Conservation (phyloP, 2,797 vertebrate species). For the Furcifer pardalis region DNA sequence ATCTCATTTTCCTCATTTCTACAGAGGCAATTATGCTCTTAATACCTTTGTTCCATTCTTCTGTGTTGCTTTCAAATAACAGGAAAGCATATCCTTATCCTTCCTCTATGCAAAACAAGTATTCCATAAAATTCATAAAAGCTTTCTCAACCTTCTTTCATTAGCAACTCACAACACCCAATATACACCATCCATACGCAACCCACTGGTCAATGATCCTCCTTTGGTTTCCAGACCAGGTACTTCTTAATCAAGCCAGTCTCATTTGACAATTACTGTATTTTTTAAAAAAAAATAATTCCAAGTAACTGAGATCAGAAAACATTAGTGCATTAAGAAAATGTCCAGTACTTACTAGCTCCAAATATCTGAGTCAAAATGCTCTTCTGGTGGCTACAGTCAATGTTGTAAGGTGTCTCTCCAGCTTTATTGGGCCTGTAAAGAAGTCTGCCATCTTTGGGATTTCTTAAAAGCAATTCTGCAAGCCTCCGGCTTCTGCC, state of each 20-base stretch:
- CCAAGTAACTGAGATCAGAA: no score
- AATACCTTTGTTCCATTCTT: not conserved
- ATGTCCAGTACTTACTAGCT: slow-evolving; percentile 79
- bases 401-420: slow-evolving; percentile 98
- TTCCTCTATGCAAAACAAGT: not conserved
- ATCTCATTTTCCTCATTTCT: not conserved
- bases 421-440: slow-evolving; percentile 97
- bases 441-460: slow-evolving; percentile 95
- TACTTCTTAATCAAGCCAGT: not conserved
- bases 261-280: not conserved
- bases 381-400: slow-evolving; percentile 98
- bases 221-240: not conserved
- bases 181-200: not conserved
- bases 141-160: not conserved
- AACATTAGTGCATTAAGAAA: slow-evolving; percentile 3
- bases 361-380: slow-evolving; percentile 99
- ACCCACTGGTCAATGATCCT: not conserved
- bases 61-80: not conserved
- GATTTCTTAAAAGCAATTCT: slow-evolving; percentile 93
- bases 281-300: not conserved
- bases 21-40: not conserved
- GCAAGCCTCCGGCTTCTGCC: slow-evolving; percentile 95
- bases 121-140: not conserved
- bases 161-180: no score
- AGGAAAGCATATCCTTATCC: not conserved